Evolutionary conservation across 2,113 vertebrate species (phyloP).

Genomic region (Andinoacara biseriatus): DNA sequence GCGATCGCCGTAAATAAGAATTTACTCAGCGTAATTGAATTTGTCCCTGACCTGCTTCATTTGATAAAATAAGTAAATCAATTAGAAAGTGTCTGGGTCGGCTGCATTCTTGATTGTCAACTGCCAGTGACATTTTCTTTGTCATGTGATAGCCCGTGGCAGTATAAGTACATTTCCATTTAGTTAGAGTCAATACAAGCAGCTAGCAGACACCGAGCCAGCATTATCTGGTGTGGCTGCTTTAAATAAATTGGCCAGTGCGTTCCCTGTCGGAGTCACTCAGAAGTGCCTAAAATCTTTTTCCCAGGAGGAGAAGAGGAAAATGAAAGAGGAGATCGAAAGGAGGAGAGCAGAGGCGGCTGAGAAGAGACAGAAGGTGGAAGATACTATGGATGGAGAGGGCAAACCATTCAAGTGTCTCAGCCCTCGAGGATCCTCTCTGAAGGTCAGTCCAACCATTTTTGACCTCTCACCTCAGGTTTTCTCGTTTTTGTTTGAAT

Average conservation of each 20-base stretch:
- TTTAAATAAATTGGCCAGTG: neutral
- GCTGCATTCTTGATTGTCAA: conserved; percentile 1
- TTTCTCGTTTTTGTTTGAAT: neutral
- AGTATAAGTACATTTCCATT: neutral
- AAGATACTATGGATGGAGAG: conserved; percentile 85
- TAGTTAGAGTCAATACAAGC: neutral
- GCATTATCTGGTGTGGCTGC: neutral
- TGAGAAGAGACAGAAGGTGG: conserved; percentile 94
- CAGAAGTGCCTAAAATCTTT: neutral
- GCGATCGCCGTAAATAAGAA: conserved; percentile 51
- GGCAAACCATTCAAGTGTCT: conserved; percentile 92
- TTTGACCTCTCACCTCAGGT: neutral
- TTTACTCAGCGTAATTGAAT: conserved; percentile 47
- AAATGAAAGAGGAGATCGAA: conserved; percentile 97
- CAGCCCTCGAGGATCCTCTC: conserved; percentile 92
- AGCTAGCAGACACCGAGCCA: neutral
- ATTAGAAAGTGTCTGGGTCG: conserved; percentile 35
- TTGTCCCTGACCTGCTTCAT: conserved; percentile 25
- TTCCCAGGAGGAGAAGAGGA: conserved; percentile 92
- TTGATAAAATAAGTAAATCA: conserved; percentile 38
- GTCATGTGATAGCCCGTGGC: neutral
- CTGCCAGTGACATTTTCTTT: neutral
- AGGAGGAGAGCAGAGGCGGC: conserved; percentile 95
- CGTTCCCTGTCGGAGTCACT: neutral
- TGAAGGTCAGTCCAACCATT: conserved; percentile 85